phyloP scores from a whole-genome alignment of 2,797 vertebrate genomes.

The Clarias platycephalus region DNA sequence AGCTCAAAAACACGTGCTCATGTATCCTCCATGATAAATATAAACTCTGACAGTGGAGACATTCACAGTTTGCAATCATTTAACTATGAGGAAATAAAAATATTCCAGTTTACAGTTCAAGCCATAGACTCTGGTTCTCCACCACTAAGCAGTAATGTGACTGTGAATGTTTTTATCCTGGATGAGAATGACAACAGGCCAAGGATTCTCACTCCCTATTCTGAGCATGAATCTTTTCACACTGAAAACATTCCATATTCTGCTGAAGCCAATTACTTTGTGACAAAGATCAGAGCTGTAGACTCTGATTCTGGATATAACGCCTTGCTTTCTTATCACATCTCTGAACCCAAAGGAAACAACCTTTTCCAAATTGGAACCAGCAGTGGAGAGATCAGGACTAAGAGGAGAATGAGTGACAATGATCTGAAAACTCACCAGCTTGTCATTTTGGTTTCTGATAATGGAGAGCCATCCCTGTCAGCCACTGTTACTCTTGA shows the following conservation, averaged over 20 bases:
- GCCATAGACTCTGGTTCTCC: constrained; percentile 27
- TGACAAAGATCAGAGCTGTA: constrained; percentile 58
- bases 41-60: neutral
- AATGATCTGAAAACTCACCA: constrained; percentile 58
- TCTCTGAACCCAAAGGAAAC: constrained; percentile 55
- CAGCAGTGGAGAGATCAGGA: constrained; percentile 72
- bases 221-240: constrained; percentile 57
- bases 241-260: constrained; percentile 61
- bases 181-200: constrained; percentile 68
- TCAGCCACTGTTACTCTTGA: constrained; percentile 78
- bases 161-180: constrained; percentile 53
- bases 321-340: constrained; percentile 65
- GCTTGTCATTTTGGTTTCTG: constrained; percentile 74
- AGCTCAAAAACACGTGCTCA: constrained; percentile 69
- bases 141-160: constrained; percentile 48
- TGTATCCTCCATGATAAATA: constrained; percentile 37
- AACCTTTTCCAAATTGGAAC: constrained; percentile 62
- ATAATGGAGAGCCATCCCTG: constrained; percentile 78
- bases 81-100: constrained; percentile 45
- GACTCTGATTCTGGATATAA: constrained; percentile 58
- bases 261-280: constrained; percentile 64
- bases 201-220: constrained; percentile 61
- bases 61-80: constrained; percentile 44
- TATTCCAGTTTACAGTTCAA: constrained; percentile 41
- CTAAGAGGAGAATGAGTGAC: constrained; percentile 63